A percentile compares a stretch with the other conserved stretches of the same genome.
These are phyloP conservation scores for Sebastes kiyomatsui DNA, from an alignment of 2,797 vertebrate genomes.

Conservation along the genomic window DNA sequence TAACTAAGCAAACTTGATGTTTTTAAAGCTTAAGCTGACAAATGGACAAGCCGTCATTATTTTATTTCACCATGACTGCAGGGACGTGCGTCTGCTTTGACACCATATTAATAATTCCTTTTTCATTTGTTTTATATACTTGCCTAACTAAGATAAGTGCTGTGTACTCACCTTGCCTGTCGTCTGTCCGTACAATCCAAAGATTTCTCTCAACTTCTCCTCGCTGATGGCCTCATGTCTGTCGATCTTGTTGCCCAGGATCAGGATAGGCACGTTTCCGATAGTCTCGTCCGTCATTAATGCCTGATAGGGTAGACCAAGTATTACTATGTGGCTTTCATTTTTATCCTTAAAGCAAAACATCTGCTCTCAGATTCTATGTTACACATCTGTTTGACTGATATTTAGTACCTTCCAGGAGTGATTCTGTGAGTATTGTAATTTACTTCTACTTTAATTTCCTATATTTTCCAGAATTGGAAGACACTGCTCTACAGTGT, in stretches of 20 bases:
- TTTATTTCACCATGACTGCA: not conserved
- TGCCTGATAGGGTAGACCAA: conserved; percentile 77
- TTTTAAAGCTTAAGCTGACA: not conserved
- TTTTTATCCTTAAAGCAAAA: not conserved
- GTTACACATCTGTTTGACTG: not conserved
- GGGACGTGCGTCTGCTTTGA: not conserved
- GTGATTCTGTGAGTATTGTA: not conserved
- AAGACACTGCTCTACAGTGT: not conserved
- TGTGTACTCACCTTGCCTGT: conserved; percentile 90
- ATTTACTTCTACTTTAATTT: not conserved
- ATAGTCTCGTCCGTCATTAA: conserved; percentile 98
- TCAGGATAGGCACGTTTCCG: conserved; percentile 95
- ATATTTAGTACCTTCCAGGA: not conserved
- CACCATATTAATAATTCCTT: not conserved
- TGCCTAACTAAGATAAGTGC: not conserved
- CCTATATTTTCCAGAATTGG: not conserved
- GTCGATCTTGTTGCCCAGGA: conserved; percentile 99
- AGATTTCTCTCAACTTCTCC: conserved; percentile 90
- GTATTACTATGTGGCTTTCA: not conserved
- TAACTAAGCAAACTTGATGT: not conserved
- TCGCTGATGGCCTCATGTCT: conserved; percentile 96
- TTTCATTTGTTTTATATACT: not conserved
- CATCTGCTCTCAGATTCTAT: not conserved
- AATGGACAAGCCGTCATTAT: not conserved
- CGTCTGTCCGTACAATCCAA: conserved; percentile 95